Conservation (phyloP, 2,113 vertebrate species). For the Columba janthina region DNA sequence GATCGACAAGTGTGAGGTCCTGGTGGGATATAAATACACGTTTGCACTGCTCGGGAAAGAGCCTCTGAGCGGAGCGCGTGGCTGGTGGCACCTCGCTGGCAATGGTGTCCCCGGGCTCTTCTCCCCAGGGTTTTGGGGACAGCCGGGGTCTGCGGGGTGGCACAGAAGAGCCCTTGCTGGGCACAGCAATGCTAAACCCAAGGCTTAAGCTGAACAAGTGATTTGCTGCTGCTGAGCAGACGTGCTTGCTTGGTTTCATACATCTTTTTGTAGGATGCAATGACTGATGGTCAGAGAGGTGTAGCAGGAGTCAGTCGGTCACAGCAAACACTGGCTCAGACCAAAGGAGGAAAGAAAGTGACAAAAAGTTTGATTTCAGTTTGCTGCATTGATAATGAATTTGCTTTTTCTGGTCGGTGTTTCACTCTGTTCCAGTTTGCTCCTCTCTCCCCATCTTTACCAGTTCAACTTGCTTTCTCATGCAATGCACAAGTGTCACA, state of each 20-base stretch:
- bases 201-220: background rate
- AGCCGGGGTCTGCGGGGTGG: background rate
- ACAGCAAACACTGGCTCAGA: accelerated
- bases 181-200: background rate
- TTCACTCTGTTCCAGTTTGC: background rate
- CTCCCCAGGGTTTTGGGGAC: background rate
- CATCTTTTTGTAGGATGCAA: accelerated
- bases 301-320: accelerated
- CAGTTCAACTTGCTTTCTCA: accelerated
- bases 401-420: background rate
- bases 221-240: background rate
- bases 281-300: accelerated
- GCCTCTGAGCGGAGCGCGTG: accelerated
- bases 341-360: background rate
- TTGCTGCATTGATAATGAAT: accelerated
- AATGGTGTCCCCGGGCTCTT: background rate
- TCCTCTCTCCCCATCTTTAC: background rate
- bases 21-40: background rate
- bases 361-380: background rate
- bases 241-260: accelerated
- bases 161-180: background rate
- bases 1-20: conserved; percentile 17
- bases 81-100: background rate
- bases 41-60: background rate
- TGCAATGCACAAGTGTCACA: accelerated